These are phyloP conservation scores for Cirrhinus molitorella DNA, from an alignment of 2,797 vertebrate species.

Conservation along the genomic window DNA sequence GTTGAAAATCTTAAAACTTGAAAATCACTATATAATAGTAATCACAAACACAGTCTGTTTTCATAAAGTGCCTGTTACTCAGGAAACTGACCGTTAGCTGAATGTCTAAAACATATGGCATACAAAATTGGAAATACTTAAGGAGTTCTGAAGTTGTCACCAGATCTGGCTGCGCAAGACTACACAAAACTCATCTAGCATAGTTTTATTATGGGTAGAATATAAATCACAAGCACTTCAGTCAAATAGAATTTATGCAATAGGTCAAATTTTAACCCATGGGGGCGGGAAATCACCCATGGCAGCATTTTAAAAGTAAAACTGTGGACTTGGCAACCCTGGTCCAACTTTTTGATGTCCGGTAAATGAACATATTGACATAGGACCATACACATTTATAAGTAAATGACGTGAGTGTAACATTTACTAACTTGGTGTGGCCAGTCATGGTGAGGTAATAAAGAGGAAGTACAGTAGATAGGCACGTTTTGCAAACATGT, in stretches of 20 bases:
- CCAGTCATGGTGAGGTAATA: neutral
- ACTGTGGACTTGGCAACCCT: neutral
- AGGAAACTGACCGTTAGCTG: no score
- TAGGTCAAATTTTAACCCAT: neutral
- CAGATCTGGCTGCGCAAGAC: no score
- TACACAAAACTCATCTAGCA: neutral
- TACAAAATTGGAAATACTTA: no score
- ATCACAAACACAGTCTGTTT: neutral
- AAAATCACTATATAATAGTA: neutral
- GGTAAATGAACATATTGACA: neutral
- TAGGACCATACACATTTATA: neutral
- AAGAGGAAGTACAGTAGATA: slow-evolving; percentile 8
- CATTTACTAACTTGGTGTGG: neutral
- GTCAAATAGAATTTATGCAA: neutral
- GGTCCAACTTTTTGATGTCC: neutral
- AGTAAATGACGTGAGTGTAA: neutral
- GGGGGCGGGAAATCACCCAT: neutral
- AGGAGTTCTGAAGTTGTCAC: no score
- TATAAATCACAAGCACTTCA: neutral
- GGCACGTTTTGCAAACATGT: neutral
- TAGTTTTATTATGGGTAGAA: neutral
- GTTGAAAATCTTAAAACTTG: no score
- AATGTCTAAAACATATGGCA: no score
- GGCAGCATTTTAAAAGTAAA: neutral
- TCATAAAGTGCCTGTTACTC: neutral